Percentiles rank a stretch among this genome's conserved stretches.
Evolutionary conservation across 2,113 vertebrate genomes (phyloP).

Genomic region (Stigmatopora nigra): DNA sequence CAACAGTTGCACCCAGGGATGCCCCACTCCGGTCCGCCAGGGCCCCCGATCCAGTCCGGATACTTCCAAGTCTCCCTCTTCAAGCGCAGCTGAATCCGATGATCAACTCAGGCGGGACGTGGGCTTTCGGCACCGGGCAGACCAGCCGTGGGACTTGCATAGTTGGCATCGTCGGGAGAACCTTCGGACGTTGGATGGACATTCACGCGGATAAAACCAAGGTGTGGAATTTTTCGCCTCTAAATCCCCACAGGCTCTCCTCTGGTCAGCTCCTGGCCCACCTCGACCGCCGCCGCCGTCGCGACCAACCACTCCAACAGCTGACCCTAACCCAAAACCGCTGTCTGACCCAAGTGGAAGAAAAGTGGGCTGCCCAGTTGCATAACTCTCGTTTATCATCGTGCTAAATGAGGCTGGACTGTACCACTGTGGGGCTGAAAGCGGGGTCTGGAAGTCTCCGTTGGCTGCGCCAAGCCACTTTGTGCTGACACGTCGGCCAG

Average conservation of each 20-base stretch:
- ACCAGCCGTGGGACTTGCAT: background rate
- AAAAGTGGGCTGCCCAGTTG: background rate
- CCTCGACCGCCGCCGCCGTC: constrained; percentile 50
- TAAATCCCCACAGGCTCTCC: background rate
- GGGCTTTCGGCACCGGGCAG: background rate
- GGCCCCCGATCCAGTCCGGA: too few relatives aligned
- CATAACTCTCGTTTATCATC: constrained; percentile 26
- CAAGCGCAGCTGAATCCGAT: too few relatives aligned
- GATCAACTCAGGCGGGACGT: too few relatives aligned
- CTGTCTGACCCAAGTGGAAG: too few relatives aligned
- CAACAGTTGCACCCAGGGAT: too few relatives aligned
- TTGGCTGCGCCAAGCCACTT: background rate
- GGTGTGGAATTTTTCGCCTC: background rate
- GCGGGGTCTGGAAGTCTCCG: background rate
- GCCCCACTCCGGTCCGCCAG: too few relatives aligned
- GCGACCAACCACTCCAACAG: constrained; percentile 62
- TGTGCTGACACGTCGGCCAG: background rate
- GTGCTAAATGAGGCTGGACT: constrained; percentile 35
- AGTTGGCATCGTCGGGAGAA: constrained; percentile 1
- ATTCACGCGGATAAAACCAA: background rate
- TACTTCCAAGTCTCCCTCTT: too few relatives aligned
- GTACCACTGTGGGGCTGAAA: constrained; percentile 47
- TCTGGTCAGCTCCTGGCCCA: constrained; percentile 51
- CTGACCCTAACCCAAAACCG: too few relatives aligned
- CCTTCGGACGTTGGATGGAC: background rate